Percentiles rank a stretch among this genome's conserved stretches.
Conservation (phyloP, 2,888 invertebrate species). For the Leptarthrus brevirostris region DNA sequence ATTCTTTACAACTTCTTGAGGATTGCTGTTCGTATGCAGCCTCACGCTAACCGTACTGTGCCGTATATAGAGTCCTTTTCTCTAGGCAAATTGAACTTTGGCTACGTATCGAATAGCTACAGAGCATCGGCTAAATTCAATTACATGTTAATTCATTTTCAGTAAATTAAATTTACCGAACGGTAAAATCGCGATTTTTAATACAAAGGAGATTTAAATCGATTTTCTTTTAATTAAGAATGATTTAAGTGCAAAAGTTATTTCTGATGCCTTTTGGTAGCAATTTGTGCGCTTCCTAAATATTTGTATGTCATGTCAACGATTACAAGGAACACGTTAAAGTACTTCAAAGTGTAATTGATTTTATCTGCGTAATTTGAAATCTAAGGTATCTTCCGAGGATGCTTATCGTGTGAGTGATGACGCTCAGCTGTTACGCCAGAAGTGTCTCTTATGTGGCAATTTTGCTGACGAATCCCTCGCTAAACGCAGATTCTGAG, state of each 20-base stretch:
- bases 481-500: neutral
- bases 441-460: neutral
- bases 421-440: too few species aligned
- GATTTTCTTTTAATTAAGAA: constrained; percentile 38
- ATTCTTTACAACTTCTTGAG: constrained; percentile 22
- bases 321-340: neutral
- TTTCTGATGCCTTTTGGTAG: neutral
- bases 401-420: too few species aligned
- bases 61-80: neutral
- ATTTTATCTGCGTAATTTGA: too few species aligned
- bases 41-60: neutral
- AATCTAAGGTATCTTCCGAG: too few species aligned
- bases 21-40: neutral
- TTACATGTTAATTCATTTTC: constrained; percentile 37
- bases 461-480: neutral
- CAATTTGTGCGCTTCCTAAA: neutral
- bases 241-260: constrained; percentile 11
- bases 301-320: neutral
- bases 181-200: constrained; percentile 33
- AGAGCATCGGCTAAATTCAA: constrained; percentile 32
- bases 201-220: constrained; percentile 11
- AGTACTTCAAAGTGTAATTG: too few species aligned
- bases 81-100: constrained; percentile 31
- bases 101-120: neutral
- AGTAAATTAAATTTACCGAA: constrained; percentile 33